phyloP scores from a whole-genome alignment of 1,140 invertebrate species.

The Lepidurus couesii region DNA sequence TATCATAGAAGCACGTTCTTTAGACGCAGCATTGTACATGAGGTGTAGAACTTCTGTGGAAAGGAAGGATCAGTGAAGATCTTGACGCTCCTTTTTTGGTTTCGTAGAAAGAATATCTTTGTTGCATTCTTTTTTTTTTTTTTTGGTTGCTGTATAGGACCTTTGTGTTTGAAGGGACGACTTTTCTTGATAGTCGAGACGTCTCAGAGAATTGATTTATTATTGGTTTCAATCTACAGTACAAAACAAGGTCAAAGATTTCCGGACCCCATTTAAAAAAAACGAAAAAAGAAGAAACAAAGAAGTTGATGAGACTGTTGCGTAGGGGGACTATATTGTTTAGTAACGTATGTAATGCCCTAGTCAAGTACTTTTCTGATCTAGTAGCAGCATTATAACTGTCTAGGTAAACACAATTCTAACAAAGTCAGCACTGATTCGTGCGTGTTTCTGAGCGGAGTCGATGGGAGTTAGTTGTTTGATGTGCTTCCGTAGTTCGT shows the following conservation, averaged over 20 bases:
- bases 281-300: not conserved
- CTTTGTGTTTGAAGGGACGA: not conserved
- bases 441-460: conserved; percentile 15
- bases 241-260: not conserved
- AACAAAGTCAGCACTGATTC: not conserved
- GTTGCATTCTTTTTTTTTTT: not conserved
- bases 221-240: conserved; percentile 14
- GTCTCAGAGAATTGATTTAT: not conserved
- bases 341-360: not conserved
- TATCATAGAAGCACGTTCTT: not conserved
- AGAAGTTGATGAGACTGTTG: not conserved
- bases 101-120: not conserved
- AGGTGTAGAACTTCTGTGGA: not conserved
- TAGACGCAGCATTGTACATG: conserved; percentile 5
- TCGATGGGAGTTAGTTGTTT: conserved; percentile 15
- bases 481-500: conserved; percentile 17
- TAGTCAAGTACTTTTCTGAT: conserved; percentile 15
- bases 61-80: not conserved
- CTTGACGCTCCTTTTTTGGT: not conserved
- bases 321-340: not conserved
- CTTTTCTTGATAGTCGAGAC: not conserved
- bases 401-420: conserved; percentile 3
- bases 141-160: not conserved
- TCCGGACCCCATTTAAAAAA: not conserved
- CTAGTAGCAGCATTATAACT: conserved; percentile 19